A percentile compares a stretch with the other conserved stretches of the same genome.
Evolutionary conservation across 2,888 invertebrate species (phyloP).

Genomic region (Apantesis nais): DNA sequence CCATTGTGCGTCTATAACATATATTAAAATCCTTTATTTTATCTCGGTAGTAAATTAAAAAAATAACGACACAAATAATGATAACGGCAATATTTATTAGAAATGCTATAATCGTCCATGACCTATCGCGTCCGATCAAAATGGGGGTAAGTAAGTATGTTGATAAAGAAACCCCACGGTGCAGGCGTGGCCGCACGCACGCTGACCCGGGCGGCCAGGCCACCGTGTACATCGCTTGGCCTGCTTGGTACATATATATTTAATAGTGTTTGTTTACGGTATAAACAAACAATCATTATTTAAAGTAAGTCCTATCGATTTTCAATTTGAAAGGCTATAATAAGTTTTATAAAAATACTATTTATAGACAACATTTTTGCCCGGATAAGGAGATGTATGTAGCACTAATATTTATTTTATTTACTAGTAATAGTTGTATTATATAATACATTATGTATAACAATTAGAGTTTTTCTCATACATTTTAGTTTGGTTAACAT

Average conservation of each 20-base stretch:
- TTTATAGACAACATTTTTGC: too few species aligned
- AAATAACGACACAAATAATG: not conserved
- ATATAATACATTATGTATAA: not conserved
- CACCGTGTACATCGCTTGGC: slow-evolving; percentile 11
- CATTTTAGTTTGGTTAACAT: not conserved
- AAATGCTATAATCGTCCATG: slow-evolving; percentile 37
- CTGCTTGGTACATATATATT: not conserved
- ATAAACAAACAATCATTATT: not conserved
- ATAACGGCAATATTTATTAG: slow-evolving; percentile 1
- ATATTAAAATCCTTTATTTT: not conserved
- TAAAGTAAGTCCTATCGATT: not conserved
- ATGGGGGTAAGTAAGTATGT: slow-evolving; percentile 29
- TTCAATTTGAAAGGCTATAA: too few species aligned
- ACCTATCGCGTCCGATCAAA: slow-evolving; percentile 32
- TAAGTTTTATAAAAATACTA: too few species aligned
- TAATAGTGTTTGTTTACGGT: slow-evolving; percentile 7
- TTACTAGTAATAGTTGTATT: too few species aligned
- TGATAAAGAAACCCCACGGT: slow-evolving; percentile 56
- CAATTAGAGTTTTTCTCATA: not conserved
- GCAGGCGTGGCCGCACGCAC: slow-evolving; percentile 56
- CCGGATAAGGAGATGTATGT: too few species aligned
- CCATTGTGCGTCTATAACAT: not conserved
- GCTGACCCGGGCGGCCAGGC: slow-evolving; percentile 35
- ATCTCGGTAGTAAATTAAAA: not conserved
- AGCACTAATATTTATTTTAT: too few species aligned